Conservation (phyloP, 2,888 invertebrate genomes). For the Dorcus parallelipipedus region DNA sequence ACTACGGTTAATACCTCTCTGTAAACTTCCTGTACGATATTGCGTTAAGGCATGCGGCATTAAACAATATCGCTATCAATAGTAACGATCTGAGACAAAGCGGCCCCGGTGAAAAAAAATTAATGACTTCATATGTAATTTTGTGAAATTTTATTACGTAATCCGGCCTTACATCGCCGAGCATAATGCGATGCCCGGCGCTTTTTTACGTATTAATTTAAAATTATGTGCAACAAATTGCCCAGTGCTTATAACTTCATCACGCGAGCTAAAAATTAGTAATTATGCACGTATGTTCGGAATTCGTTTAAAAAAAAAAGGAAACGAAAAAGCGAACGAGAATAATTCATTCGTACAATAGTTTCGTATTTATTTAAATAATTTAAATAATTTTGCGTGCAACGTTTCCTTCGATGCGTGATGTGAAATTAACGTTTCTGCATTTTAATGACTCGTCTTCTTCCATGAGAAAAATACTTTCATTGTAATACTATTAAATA, state of each 20-base stretch:
- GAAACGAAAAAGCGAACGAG: too few species aligned
- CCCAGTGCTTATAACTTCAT: neutral
- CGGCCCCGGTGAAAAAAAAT: neutral
- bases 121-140: neutral
- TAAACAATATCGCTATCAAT: neutral
- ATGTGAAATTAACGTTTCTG: too few species aligned
- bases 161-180: neutral
- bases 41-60: neutral
- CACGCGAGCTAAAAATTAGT: neutral
- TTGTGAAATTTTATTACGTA: neutral
- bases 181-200: neutral
- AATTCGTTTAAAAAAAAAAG: too few species aligned
- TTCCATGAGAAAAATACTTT: too few species aligned
- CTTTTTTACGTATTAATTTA: neutral
- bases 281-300: neutral
- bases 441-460: too few species aligned
- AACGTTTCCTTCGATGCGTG: too few species aligned
- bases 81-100: neutral
- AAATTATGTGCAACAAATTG: neutral
- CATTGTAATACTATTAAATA: too few species aligned
- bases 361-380: too few species aligned
- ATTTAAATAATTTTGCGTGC: too few species aligned
- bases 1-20: neutral
- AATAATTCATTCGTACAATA: too few species aligned
- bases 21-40: neutral